Conservation (phyloP, 2,113 vertebrate species). For the Rallus limicola region DNA sequence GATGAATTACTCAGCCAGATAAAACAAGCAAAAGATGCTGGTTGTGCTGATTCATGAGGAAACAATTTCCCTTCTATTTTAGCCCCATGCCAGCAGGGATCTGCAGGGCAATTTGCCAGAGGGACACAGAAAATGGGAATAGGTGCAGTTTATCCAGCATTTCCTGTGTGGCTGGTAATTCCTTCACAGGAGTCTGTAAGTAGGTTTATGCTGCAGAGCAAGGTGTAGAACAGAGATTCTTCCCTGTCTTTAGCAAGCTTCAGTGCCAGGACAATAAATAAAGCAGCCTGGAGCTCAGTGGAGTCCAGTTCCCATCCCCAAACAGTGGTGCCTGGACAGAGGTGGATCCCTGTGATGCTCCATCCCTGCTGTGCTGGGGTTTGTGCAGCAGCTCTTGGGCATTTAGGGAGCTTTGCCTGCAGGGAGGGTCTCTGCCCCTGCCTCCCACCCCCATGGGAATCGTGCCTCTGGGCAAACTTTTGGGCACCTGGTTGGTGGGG, state of each 20-base stretch:
- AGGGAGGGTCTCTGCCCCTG: neutral
- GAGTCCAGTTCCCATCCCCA: neutral
- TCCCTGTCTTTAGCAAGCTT: neutral
- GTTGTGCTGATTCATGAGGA: constrained; percentile 48
- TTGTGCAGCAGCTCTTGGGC: neutral
- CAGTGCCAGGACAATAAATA: neutral
- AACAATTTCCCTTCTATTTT: constrained; percentile 38
- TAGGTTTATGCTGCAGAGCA: neutral
- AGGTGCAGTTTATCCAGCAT: neutral
- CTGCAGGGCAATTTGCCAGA: neutral
- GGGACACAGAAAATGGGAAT: neutral
- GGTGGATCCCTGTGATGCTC: fast-evolving
- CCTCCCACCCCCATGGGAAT: neutral
- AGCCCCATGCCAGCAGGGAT: neutral
- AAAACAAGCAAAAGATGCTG: constrained; percentile 26
- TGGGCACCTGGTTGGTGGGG: neutral
- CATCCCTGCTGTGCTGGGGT: neutral
- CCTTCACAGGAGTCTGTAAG: neutral
- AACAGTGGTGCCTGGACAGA: neutral
- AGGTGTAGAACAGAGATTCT: neutral
- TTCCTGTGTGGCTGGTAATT: neutral
- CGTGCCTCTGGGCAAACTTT: fast-evolving
- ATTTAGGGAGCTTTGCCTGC: neutral
- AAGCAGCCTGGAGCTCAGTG: neutral
- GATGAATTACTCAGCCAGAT: neutral